Evolutionary conservation across 2,888 invertebrate genomes (phyloP).

Genomic region (Beris morrisii): DNA sequence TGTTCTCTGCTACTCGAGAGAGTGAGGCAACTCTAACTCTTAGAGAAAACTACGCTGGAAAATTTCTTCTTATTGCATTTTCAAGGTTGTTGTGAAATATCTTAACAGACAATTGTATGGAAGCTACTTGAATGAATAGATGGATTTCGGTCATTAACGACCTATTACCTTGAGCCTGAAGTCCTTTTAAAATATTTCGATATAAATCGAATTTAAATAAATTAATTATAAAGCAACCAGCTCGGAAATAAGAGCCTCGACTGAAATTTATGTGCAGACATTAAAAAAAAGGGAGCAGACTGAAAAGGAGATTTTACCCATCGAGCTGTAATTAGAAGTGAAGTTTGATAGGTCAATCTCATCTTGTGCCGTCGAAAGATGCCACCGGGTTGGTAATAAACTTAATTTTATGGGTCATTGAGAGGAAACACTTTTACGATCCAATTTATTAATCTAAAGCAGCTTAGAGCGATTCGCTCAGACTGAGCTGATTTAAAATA

Average conservation of each 20-base stretch:
- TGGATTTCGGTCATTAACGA: background rate
- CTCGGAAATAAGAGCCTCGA: no score
- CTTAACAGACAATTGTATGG: background rate
- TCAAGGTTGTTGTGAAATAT: background rate
- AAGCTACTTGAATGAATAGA: background rate
- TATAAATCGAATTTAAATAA: no score
- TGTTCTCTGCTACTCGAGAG: no score
- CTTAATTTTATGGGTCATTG: conserved; percentile 31
- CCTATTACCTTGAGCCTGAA: no score
- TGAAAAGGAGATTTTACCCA: no score
- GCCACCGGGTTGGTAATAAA: conserved; percentile 19
- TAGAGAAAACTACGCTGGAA: no score
- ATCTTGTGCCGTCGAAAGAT: conserved; percentile 16
- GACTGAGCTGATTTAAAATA: conserved; percentile 8
- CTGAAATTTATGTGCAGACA: no score
- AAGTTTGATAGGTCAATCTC: conserved; percentile 30
- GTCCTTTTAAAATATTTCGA: no score
- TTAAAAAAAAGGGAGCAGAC: no score
- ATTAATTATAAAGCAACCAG: no score
- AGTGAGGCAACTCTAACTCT: no score
- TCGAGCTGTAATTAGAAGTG: conserved; percentile 24
- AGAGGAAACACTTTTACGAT: conserved; percentile 25
- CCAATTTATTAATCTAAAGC: conserved; percentile 30
- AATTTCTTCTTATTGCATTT: no score
- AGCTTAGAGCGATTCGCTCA: conserved; percentile 13